Evolutionary conservation across 2,888 invertebrate species (phyloP).

Genomic region (Chrysodeixis includens): DNA sequence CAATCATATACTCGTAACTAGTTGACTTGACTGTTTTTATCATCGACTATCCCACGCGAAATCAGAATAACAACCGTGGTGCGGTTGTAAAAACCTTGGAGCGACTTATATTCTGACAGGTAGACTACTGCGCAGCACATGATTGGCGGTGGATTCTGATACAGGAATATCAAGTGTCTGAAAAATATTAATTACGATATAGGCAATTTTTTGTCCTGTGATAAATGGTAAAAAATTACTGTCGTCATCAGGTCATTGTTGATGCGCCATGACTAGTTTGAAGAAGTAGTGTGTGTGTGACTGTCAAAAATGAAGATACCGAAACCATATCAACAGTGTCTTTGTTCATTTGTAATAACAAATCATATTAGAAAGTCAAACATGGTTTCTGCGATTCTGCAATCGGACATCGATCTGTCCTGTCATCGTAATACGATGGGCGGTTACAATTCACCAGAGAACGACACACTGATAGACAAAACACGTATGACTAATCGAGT

Average conservation of each 20-base stretch:
- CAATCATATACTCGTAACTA: conserved; percentile 45
- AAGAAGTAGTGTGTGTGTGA: no score
- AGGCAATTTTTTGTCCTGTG: background rate
- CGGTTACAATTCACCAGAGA: conserved; percentile 48
- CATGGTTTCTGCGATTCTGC: conserved; percentile 11
- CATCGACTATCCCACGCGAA: conserved; percentile 63
- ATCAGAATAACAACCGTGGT: conserved; percentile 65
- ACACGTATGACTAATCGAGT: conserved; percentile 67
- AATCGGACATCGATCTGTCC: conserved; percentile 24
- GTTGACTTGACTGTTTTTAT: conserved; percentile 51
- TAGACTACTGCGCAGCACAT: conserved; percentile 46
- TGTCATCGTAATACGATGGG: conserved; percentile 42
- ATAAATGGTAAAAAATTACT: background rate
- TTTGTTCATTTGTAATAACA: background rate
- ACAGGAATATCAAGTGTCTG: conserved; percentile 40
- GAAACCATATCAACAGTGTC: no score
- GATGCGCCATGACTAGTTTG: no score
- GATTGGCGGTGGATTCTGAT: conserved; percentile 20
- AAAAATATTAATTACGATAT: conserved; percentile 8
- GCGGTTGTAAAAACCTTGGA: conserved; percentile 66
- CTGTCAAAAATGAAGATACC: no score
- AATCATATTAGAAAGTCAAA: conserved; percentile 4
- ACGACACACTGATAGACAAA: conserved; percentile 61
- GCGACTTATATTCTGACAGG: conserved; percentile 57
- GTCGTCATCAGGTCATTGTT: background rate